A percentile compares a stretch with the other conserved stretches of the same genome.
Evolutionary conservation across 1,140 invertebrate species (phyloP).

Genomic region (Bombus haemorrhoidalis): DNA sequence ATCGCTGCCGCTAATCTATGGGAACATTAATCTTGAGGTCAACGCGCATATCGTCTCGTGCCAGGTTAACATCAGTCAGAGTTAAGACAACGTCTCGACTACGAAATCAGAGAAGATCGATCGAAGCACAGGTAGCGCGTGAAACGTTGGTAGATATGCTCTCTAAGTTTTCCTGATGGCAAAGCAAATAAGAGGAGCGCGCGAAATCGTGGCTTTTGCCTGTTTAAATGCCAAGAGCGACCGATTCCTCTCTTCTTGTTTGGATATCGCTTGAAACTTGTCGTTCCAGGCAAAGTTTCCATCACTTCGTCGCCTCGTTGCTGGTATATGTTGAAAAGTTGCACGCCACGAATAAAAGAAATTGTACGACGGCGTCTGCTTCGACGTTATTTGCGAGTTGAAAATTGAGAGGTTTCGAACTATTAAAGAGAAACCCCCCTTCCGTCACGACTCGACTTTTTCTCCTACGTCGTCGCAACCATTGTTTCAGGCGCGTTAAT

Average conservation of each 20-base stretch:
- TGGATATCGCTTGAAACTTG: constrained; percentile 63
- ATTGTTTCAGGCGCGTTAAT: neutral
- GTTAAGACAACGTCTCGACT: constrained; percentile 34
- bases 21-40: constrained; percentile 57
- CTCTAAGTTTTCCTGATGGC: constrained; percentile 45
- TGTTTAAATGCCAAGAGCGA: constrained; percentile 7
- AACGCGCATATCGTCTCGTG: constrained; percentile 34
- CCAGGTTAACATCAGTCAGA: constrained; percentile 36
- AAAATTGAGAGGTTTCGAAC: neutral
- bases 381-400: neutral
- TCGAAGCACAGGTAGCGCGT: constrained; percentile 11
- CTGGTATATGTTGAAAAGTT: neutral
- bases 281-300: constrained; percentile 25
- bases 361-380: neutral
- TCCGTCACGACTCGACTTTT: neutral
- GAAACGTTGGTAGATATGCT: constrained; percentile 27
- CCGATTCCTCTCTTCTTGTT: constrained; percentile 46
- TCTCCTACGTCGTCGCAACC: no score
- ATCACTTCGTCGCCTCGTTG: neutral
- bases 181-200: constrained; percentile 50
- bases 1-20: constrained; percentile 22
- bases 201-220: constrained; percentile 42
- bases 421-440: neutral
- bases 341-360: neutral
- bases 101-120: constrained; percentile 55